Base-by-base conservation (phyloP, 1,140 invertebrate genomes). In the Brachionus manjavacas region DNA sequence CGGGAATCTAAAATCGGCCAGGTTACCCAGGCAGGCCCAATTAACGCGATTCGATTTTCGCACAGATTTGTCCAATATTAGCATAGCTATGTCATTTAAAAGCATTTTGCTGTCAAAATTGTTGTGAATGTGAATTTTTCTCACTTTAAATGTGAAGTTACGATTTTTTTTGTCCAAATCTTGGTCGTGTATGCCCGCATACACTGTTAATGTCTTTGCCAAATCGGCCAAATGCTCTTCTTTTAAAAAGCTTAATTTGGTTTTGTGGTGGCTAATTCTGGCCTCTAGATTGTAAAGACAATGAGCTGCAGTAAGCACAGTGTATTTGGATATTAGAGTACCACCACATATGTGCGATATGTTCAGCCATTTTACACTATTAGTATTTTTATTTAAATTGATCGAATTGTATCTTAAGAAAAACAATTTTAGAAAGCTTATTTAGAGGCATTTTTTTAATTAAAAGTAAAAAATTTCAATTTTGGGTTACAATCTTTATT, bases 291-390 rank as follows among this genome's bases (percentile, higher is more conserved):
- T 76, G 25, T 76, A 49, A 49, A 81, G 3, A 14, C 79, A 81
- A 35, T 81, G 79, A 4, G 79, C 79, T 43, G 79, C 79, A 6
- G 79, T 81, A 23, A 81, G 14, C 6, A 81, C 79, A 23, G 52
- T 60, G 14, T 81, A 39, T 14, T 25, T 25, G 9, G 79, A 81
- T 20, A 81, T 81, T 7, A 81, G 16, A 14, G 79, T 64, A 14
- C 79, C 79, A 68, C 79, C 79, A 16, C 79, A 81, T 39, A 64
- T 39, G 12, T 81, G 79, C 12, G 72, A 76, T 25, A 76, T 49
- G 25, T 76, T 76, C 12, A 49, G 14, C 72, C 72, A 76, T 76
- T 23, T 76, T 20, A 14, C 46, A 20, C 16, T 49, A 49, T 52
- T 8, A 28, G 39, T 49, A 49, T 76, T 76, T 4, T 76, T 23